phyloP scores from a whole-genome alignment of 1,140 invertebrate species.

The Euura saliciscinereae region DNA sequence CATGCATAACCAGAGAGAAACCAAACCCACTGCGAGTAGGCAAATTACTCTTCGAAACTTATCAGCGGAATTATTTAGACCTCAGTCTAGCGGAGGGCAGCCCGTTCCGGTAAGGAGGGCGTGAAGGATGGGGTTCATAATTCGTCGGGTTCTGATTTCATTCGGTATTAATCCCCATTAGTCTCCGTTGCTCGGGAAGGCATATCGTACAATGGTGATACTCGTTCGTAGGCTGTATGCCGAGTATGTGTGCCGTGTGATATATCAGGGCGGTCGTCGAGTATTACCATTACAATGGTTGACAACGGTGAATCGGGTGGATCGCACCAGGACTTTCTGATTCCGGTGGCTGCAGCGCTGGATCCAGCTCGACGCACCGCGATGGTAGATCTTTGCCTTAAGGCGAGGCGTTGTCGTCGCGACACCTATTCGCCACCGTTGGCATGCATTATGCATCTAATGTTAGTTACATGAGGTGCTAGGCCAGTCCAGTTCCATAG shows the following conservation, averaged over 20 bases:
- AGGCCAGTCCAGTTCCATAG: conserved; percentile 27
- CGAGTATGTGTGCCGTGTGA: conserved; percentile 2
- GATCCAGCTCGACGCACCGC: neutral
- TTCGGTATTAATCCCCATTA: conserved; percentile 29
- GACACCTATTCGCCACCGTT: conserved; percentile 34
- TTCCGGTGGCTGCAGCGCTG: neutral
- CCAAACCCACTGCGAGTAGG: no score
- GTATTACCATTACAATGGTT: conserved; percentile 50
- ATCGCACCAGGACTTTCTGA: conserved; percentile 30
- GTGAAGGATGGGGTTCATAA: conserved; percentile 22
- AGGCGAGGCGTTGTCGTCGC: conserved; percentile 12
- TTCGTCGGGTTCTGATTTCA: conserved; percentile 24
- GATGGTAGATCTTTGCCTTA: no score
- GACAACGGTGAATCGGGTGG: conserved; percentile 40
- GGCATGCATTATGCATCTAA: conserved; percentile 50
- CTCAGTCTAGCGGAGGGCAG: neutral
- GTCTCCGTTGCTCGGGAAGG: conserved; percentile 1
- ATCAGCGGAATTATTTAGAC: no score
- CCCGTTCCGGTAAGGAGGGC: conserved; percentile 13
- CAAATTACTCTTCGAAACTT: no score
- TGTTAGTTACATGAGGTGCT: conserved; percentile 50
- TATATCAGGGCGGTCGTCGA: conserved; percentile 15
- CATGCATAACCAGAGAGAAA: no score
- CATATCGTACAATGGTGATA: conserved; percentile 1
- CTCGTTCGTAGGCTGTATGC: neutral